Evolutionary conservation across 2,888 invertebrate genomes (phyloP).

Genomic region (Lissocephala sabroskyi): DNA sequence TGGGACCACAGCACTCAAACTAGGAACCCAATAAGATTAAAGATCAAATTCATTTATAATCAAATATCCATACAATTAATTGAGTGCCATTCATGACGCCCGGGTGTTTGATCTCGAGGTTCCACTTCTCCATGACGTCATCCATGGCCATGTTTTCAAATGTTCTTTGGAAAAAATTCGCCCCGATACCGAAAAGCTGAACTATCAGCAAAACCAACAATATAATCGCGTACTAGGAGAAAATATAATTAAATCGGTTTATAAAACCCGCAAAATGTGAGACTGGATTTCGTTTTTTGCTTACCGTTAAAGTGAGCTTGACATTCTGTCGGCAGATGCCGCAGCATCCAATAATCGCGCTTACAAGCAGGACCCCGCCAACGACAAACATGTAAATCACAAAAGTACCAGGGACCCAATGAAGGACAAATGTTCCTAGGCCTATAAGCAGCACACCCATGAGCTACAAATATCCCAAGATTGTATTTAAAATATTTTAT

Average conservation of each 20-base stretch:
- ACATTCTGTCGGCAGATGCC: conserved; percentile 58
- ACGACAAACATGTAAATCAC: conserved; percentile 45
- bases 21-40: conserved; percentile 14
- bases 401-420: conserved; percentile 41
- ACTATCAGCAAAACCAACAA: conserved; percentile 80
- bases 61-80: background rate
- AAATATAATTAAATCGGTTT: too few species aligned
- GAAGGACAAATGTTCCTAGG: conserved; percentile 38
- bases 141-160: conserved; percentile 75
- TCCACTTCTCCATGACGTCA: conserved; percentile 73
- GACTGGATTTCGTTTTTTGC: conserved; percentile 3
- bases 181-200: conserved; percentile 79
- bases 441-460: conserved; percentile 47
- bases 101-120: conserved; percentile 56
- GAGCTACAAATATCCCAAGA: conserved; percentile 49
- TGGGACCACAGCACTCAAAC: conserved; percentile 65
- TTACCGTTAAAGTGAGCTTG: conserved; percentile 57
- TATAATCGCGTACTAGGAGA: conserved; percentile 81
- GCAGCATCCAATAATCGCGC: conserved; percentile 58
- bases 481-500: too few species aligned
- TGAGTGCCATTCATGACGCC: conserved; percentile 62
- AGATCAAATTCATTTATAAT: background rate
- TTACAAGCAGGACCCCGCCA: conserved; percentile 48
- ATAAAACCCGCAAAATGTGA: background rate
- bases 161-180: too few species aligned